Evolutionary conservation across 2,888 invertebrate genomes (phyloP), one percentile per base, ranked within the genome.

Genomic region (Diaprepes abbreviatus): DNA sequence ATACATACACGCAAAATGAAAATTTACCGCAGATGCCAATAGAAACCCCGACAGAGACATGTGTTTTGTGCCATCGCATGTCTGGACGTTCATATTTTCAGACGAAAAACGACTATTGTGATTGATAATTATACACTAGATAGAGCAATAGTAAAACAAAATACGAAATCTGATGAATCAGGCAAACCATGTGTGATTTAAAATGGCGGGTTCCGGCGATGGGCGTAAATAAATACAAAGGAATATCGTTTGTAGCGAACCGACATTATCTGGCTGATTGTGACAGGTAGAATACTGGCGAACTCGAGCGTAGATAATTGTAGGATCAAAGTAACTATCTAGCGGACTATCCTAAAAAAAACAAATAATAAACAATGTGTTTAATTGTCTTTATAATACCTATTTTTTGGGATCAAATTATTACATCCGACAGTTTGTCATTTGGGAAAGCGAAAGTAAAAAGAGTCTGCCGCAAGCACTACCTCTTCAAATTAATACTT

Each of bases 141-240:
- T 52, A 33, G 19, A 43, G 54, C 54, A 40, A 54, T 43, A 31
- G 21, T 19, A 60, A 48, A 60, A 48, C 59, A 60, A 60, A 60
- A 45, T 17, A 9, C n/a, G 33, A n/a, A 54, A 31, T 60, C 38
- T 48, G 62, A 62, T 45, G 54, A 52, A 66, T 66, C 40, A 50
- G 33, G 35, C 72, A 73, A 76, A 73, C 74, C 74, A 75, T 74
- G 76, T 76, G 76, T 77, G 76, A 76, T 76, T 74, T 64, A 76
- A 74, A 76, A 77, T 76, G 76, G 76, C 74, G 66, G 76, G 74
- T 76, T 77, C 77, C 77, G 76, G 63, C 21, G 52, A 50, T 63
- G 50, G 66, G 66, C 58, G 66, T 66, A 50, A 50, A 62, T 62
- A 54, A 60, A 67, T 52, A 67, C 67, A 67, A 60, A 62, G 50